phyloP scores from a whole-genome alignment of 1,140 invertebrate genomes.

The Mactra quadrangularis region DNA sequence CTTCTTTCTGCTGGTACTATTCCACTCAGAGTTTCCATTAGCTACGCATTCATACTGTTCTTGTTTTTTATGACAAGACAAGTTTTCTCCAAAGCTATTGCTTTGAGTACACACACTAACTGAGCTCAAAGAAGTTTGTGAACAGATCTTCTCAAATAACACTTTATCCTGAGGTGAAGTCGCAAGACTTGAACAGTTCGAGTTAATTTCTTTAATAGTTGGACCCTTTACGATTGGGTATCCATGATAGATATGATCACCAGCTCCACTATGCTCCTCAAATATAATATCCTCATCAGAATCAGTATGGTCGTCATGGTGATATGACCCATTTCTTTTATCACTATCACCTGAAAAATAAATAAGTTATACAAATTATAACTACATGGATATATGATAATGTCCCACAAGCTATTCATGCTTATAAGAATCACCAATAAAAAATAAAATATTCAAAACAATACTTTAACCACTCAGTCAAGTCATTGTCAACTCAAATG shows the following conservation, averaged over 20 bases:
- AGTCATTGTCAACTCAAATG: too few species aligned
- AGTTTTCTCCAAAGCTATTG: background rate
- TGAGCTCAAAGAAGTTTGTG: background rate
- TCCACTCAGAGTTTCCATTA: too few species aligned
- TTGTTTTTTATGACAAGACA: too few species aligned
- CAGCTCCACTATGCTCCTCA: background rate
- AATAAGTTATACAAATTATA: slow-evolving; percentile 84
- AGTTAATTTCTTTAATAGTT: slow-evolving; percentile 42
- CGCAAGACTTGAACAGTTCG: slow-evolving; percentile 44
- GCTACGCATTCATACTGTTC: too few species aligned
- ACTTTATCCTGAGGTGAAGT: slow-evolving; percentile 26
- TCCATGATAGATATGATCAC: background rate
- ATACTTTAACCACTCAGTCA: too few species aligned
- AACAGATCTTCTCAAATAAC: background rate
- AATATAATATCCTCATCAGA: slow-evolving; percentile 26
- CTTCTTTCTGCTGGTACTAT: too few species aligned
- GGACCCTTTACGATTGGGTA: background rate
- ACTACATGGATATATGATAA: too few species aligned
- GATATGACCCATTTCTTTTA: too few species aligned
- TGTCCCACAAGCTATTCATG: too few species aligned
- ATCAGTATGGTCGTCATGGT: background rate
- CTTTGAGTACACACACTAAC: background rate
- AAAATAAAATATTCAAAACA: too few species aligned
- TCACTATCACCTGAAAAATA: too few species aligned
- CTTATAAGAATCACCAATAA: too few species aligned